Evolutionary conservation across 1,140 invertebrate genomes (phyloP), one percentile per base, ranked within the genome.

Genomic region (Calliopsis andreniformis): DNA sequence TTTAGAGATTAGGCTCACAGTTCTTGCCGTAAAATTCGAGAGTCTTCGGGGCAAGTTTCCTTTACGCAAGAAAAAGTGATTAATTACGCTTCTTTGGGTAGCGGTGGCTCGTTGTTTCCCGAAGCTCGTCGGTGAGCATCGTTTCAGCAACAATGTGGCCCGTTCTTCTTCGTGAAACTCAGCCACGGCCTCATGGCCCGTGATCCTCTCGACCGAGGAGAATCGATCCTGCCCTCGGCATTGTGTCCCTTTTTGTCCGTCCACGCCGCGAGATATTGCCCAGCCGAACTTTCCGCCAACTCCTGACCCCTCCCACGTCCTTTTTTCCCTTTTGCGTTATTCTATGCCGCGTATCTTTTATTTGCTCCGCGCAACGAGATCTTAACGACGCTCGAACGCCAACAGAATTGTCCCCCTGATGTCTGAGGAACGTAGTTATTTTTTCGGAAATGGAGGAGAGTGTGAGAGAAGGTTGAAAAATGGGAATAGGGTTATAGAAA

Each of bases 231-330:
- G 87, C 83, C 80, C 78, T 78, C 83, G 77, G 86, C 87, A 90
- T 90, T 90, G 87, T 90, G 88, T 90, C 87, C 85, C 83, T 89
- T 89, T 89, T 89, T 89, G 84, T 90, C 83, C 87, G 82, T 79
- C 81, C 84, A 76, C 78, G 80, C 85, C 73, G 87, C 87, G 83
- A 87, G 87, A 89, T 89, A 89, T 89, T 87, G 85, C 80, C 76
- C 67, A 63, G 78, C 80, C 82, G 78, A 84, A 88, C 82, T 86
- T 87, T 88, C 84, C 73, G 87, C 71, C 79, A 66, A 78, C 82
- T 80, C 79, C 63, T 75, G 69, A 83, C 87, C 80, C 72, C 80
- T 80, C 69, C 47, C 59, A 53, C 10, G 58, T 59, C 76, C 77
- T 75, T 82, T 84, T 64, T 59, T 76, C 58, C 23, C 61, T 73